These are phyloP conservation scores for Oconnorella tubifera DNA, from an alignment of 2,888 invertebrate genomes.

Conservation along the genomic window DNA sequence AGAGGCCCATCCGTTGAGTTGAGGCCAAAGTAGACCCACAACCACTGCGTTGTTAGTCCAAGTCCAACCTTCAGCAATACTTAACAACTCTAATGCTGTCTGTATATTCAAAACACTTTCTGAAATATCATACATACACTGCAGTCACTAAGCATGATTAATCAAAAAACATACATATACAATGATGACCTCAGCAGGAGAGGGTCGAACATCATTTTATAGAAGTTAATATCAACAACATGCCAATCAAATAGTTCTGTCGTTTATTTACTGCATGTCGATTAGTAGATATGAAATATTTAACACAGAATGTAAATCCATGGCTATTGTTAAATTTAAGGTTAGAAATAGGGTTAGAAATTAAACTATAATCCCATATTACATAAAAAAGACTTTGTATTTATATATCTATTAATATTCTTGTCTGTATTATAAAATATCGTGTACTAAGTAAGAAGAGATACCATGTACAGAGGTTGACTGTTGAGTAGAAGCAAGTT, in stretches of 20 bases:
- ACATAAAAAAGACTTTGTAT: too few relatives aligned
- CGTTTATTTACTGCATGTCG: too few relatives aligned
- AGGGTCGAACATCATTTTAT: too few relatives aligned
- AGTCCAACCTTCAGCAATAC: conserved; percentile 2
- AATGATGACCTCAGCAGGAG: too few relatives aligned
- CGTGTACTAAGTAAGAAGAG: not conserved
- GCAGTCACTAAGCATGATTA: too few relatives aligned
- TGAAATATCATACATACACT: conserved; percentile 1
- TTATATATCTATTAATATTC: too few relatives aligned
- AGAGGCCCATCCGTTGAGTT: not conserved
- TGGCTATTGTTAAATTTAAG: too few relatives aligned
- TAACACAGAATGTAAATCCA: too few relatives aligned
- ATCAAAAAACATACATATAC: not conserved
- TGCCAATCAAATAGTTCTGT: too few relatives aligned
- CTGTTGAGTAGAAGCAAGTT: not conserved
- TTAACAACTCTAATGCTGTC: not conserved
- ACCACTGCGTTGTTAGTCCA: conserved; percentile 6
- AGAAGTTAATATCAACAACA: too few relatives aligned
- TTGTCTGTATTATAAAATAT: too few relatives aligned
- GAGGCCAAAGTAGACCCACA: conserved; percentile 5
- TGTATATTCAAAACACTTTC: not conserved
- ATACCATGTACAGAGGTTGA: not conserved
- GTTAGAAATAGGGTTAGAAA: not conserved
- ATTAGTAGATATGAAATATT: too few relatives aligned
- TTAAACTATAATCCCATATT: not conserved